Base-by-base conservation (phyloP, 2,113 vertebrate genomes). In the Misgurnus mizolepis region DNA sequence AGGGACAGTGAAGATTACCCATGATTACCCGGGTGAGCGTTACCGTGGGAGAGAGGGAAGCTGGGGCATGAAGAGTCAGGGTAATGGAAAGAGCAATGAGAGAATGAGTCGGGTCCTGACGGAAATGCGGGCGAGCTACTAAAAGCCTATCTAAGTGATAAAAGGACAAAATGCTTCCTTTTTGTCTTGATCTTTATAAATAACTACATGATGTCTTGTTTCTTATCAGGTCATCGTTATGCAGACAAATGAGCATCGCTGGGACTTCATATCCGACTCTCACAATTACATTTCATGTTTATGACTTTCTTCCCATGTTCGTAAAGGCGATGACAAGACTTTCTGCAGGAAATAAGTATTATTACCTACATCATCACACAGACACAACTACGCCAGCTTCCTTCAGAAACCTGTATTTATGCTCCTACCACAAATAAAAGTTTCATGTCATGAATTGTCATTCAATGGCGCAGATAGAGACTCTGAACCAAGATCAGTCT, bases 1-100 rank as follows among this genome's bases (percentile, higher is more conserved):
- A 69, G 85, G 85, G 78, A 77, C 82, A 81, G 83, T 80, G 70
- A 88, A 88, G 82, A 90, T 91, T 89, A 89, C 79, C 84, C 82
- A 34, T 89, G 85, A 91, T 91, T 88, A 88, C 58, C 27, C 78
- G 45, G 79, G 81, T 61, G 71, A 81, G 12, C 10, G 40, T 77
- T 82, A 76, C 82, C 75, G 12, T 78, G 84, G 86, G 88, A 88
- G 85, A 86, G 86, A 84, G 87, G 76, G 83, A 47, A n/a, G 82
- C 67, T 83, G 82, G 55, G 66, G 18, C 66, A 64, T 39, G 34
- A 14, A 68, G 40, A 76, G 81, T 83, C 69, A 80, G 58, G 75
- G 69, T 69, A 83, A 83, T 56, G 73, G 82, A 53, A 80, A 71
- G 83, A 84, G 80, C 82, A 87, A 86, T 83, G 78, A 80, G 80